Base-by-base conservation (phyloP, 2,888 invertebrate species). In the Petrolisthes cinctipes region DNA sequence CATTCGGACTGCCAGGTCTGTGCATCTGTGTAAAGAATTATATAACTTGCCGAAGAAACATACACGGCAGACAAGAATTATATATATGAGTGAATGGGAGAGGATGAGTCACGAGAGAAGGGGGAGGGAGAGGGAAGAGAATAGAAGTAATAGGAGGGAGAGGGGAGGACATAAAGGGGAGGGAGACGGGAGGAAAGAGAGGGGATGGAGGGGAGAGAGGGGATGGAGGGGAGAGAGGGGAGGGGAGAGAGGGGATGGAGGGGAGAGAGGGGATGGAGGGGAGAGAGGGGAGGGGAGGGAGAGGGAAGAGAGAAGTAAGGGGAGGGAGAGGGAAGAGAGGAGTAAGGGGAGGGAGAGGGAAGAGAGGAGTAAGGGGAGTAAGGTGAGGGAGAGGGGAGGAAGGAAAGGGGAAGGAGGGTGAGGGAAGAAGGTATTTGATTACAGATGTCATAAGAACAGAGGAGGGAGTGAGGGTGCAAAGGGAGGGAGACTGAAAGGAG, bases 111-210 rank as follows among this genome's bases (percentile, higher is more conserved):
- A 61, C 7, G 51, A 37, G 23, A 56, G 57, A 66, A 82, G 66
- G n/a, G 71, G 71, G 71, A 51, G 82, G 51, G 71, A 71, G 71
- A 17, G 51, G n/a, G 71, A 71, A 20, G 53, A 51, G 71, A 71
- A 71, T 51, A 71, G 71, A 71, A 51, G 51, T 6, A 71, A 20
- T 51, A 4, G 54, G 71, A 82, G 14, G 54, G 71, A n/a, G 6
- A n/a, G 0, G 71, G 51, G n/a, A 53, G 71, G n/a, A 68, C 53
- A 68, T 9, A 82, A 51, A 51, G 68, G n/a, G 71, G 53, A 53
- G 53, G 82, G 71, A 37, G 37, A 37, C 20, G 66, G 56, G 61
- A 61, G 23, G 56, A 51, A 66, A n/a, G 68, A 53, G 71, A 17
- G 54, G 71, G 17, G n/a, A 17, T 53, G 54, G n/a, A 68, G 68